These are phyloP conservation scores for Perodicticus potto DNA, from an alignment of 2,797 vertebrate species.

Conservation along the genomic window DNA sequence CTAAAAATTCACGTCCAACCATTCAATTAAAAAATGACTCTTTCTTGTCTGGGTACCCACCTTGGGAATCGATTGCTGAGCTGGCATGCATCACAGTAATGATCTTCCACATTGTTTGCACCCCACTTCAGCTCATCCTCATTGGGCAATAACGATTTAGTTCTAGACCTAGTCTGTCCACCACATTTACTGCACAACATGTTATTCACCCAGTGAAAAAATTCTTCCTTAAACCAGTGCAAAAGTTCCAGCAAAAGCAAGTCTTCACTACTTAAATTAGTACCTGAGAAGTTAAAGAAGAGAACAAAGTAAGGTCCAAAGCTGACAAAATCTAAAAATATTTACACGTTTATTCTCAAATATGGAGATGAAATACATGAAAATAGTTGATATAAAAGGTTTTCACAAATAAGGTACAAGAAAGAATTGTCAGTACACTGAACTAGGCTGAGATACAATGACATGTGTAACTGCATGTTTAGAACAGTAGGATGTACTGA, in stretches of 20 bases:
- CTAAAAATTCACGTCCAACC: neutral
- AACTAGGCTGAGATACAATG: neutral
- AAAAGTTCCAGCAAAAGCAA: constrained; percentile 95
- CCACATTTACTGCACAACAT: constrained; percentile 93
- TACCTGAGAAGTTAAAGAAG: constrained; percentile 87
- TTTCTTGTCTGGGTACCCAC: constrained; percentile 81
- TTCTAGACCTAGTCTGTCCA: constrained; percentile 89
- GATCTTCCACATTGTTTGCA: constrained; percentile 94
- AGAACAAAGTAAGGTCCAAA: constrained; percentile 55
- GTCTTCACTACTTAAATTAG: constrained; percentile 92
- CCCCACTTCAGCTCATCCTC: constrained; percentile 94
- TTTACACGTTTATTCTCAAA: neutral
- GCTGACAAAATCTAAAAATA: constrained; percentile 28
- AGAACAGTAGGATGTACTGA: neutral
- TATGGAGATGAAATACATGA: neutral
- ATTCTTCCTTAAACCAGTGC: constrained; percentile 96
- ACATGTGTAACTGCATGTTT: neutral
- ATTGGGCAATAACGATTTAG: constrained; percentile 88
- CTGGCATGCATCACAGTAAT: constrained; percentile 93
- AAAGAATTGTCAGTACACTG: neutral
- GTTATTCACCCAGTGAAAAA: constrained; percentile 96
- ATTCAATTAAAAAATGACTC: neutral
- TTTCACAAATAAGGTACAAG: neutral
- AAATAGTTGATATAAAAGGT: constrained; percentile 13
- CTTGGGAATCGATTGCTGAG: constrained; percentile 95